Evolutionary conservation across 2,797 vertebrate genomes (phyloP).

Genomic region (Orestias chungarensis): DNA sequence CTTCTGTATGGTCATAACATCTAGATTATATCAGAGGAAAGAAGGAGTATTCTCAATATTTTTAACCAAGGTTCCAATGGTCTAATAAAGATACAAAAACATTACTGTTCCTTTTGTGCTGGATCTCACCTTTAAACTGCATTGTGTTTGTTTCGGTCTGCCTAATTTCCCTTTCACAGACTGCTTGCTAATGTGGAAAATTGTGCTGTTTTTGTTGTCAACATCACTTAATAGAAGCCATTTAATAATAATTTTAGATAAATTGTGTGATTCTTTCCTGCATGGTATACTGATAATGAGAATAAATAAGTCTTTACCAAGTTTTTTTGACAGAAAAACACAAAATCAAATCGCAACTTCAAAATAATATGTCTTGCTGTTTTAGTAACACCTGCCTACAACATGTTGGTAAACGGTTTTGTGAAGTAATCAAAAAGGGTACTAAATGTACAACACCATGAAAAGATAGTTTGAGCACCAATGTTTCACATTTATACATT

Average conservation of each 20-base stretch:
- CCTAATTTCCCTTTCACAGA: slow-evolving; percentile 31
- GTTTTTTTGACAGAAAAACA: too few species aligned
- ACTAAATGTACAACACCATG: background rate
- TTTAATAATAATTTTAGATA: background rate
- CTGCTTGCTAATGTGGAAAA: background rate
- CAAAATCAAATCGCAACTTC: background rate
- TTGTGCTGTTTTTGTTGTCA: background rate
- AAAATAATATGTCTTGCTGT: too few species aligned
- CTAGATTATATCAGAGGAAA: background rate
- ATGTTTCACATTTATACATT: background rate
- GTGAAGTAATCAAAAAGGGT: background rate
- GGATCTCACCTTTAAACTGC: slow-evolving; percentile 63
- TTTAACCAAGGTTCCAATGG: too few species aligned
- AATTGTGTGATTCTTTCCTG: slow-evolving; percentile 1
- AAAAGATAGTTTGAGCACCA: background rate
- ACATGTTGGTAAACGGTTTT: background rate
- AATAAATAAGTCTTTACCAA: too few species aligned
- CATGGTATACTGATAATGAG: background rate
- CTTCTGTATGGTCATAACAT: background rate
- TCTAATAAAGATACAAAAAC: too few species aligned
- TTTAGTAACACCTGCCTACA: background rate
- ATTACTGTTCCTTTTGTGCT: slow-evolving; percentile 4
- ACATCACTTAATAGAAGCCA: background rate
- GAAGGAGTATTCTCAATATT: background rate
- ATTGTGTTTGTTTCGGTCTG: slow-evolving; percentile 19